Evolutionary conservation across 2,113 vertebrate species (phyloP).

Genomic region (Casuarius casuarius): DNA sequence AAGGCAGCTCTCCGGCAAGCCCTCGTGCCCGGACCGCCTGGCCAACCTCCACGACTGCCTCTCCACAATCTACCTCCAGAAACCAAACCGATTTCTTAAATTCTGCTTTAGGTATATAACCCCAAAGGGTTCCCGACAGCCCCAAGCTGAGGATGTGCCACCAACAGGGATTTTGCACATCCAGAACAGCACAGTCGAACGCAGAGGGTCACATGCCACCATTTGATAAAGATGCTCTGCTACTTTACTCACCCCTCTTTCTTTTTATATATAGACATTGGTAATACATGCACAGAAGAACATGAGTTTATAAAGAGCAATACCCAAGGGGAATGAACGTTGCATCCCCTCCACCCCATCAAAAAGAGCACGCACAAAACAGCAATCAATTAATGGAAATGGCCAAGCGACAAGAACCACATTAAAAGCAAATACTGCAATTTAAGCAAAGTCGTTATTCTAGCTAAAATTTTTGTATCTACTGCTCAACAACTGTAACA

Average conservation of each 20-base stretch:
- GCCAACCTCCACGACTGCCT: not conserved
- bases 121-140: not conserved
- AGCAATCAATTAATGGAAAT: not conserved
- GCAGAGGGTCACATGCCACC: accelerated
- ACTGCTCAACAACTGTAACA: not conserved
- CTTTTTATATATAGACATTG: not conserved
- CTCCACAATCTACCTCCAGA: not conserved
- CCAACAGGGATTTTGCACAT: not conserved
- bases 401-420: not conserved
- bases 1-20: not conserved
- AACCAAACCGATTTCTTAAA: not conserved
- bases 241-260: not conserved
- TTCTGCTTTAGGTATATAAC: accelerated
- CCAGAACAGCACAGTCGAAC: not conserved
- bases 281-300: not conserved
- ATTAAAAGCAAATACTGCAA: not conserved
- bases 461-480: not conserved
- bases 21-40: not conserved
- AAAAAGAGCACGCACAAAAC: not conserved
- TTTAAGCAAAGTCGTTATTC: not conserved
- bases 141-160: not conserved
- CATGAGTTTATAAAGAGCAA: not conserved
- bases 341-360: not conserved
- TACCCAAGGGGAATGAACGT: not conserved
- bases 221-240: not conserved